Percentiles rank a stretch among this genome's conserved stretches.
Conservation (phyloP, 2,888 invertebrate species). For the Lycophotia porphyrea region DNA sequence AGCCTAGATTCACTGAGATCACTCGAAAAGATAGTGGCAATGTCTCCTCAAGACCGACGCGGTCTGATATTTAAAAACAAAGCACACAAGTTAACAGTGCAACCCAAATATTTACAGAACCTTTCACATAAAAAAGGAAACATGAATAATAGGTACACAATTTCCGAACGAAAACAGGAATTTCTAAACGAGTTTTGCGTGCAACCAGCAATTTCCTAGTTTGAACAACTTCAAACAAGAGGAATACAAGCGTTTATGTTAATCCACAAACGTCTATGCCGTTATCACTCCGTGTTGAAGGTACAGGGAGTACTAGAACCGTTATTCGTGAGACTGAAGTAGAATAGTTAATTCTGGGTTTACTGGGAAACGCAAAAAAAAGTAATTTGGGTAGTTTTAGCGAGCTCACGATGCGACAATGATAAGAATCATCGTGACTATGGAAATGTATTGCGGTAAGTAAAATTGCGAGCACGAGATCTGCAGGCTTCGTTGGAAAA, state of each 20-base stretch:
- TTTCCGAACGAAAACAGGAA: constrained; percentile 52
- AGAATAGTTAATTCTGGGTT: constrained; percentile 59
- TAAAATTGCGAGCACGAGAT: constrained; percentile 44
- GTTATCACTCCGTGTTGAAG: constrained; percentile 56
- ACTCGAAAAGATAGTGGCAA: constrained; percentile 8
- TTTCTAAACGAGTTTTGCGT: constrained; percentile 58
- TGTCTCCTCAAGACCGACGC: constrained; percentile 33
- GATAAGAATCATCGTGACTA: constrained; percentile 59
- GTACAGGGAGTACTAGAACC: constrained; percentile 62
- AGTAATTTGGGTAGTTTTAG: constrained; percentile 39
- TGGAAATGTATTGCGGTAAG: constrained; percentile 38
- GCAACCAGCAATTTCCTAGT: constrained; percentile 69
- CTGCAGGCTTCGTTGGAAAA: constrained; percentile 19
- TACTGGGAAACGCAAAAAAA: constrained; percentile 44
- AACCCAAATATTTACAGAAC: constrained; percentile 42
- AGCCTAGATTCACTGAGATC: constrained; percentile 17
- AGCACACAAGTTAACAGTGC: constrained; percentile 38
- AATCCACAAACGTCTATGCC: constrained; percentile 68
- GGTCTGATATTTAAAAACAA: constrained; percentile 50
- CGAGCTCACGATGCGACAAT: constrained; percentile 54
- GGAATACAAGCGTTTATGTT: constrained; percentile 73
- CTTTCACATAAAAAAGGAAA: constrained; percentile 35
- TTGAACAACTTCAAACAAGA: constrained; percentile 64
- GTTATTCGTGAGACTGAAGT: constrained; percentile 66
- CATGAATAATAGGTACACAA: constrained; percentile 44